Evolutionary conservation across 2,888 invertebrate species (phyloP).

Genomic region (Phragmatobia fuliginosa): DNA sequence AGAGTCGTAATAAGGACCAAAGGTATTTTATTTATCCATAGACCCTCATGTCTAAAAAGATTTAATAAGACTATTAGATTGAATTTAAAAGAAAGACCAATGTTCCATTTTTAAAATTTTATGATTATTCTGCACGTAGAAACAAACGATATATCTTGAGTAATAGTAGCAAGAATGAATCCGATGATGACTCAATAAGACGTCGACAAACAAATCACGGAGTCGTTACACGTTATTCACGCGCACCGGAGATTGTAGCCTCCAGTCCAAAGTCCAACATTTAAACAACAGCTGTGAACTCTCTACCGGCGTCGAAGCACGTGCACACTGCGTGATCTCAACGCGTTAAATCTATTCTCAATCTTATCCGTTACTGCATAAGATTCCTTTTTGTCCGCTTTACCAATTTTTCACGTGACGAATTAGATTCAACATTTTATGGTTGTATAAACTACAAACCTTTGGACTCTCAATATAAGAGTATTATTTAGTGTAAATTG

Average conservation of each 20-base stretch:
- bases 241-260: conserved; percentile 77
- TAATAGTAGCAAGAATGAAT: conserved; percentile 19
- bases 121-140: neutral
- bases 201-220: conserved; percentile 58
- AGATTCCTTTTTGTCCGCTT: conserved; percentile 23
- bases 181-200: conserved; percentile 50
- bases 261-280: conserved; percentile 80
- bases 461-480: conserved; percentile 47
- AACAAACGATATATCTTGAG: neutral
- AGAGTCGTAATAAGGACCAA: neutral
- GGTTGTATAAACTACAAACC: conserved; percentile 43
- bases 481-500: conserved; percentile 38
- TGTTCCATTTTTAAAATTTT: neutral
- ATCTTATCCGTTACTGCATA: conserved; percentile 33
- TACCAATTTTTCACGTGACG: conserved; percentile 37
- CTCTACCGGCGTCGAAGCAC: conserved; percentile 67
- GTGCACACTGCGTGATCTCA: conserved; percentile 74
- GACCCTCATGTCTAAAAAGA: neutral
- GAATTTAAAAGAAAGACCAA: neutral
- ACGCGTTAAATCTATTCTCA: conserved; percentile 34
- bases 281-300: conserved; percentile 77
- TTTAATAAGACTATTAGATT: neutral
- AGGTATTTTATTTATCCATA: neutral
- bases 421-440: conserved; percentile 37
- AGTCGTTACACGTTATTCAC: conserved; percentile 63